Conservation (phyloP, 2,113 vertebrate species). For the Circaetus cinerascens region DNA sequence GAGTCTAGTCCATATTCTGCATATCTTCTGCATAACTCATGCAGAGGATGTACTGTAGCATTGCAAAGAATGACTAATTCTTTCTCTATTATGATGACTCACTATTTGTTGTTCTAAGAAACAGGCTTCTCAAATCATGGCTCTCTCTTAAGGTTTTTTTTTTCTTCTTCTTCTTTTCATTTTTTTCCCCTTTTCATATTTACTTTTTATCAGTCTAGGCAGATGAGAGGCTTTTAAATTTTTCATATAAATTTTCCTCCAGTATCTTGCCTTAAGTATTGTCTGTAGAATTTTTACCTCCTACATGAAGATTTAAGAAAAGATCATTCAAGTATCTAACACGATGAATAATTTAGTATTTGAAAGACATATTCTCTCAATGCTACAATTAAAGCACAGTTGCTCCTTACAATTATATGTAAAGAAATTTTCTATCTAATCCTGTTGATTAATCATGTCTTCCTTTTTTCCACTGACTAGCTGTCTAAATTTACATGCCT, state of each 20-base stretch:
- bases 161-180: neutral
- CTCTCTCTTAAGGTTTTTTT: neutral
- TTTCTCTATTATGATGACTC: slow-evolving; percentile 61
- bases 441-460: slow-evolving; percentile 23
- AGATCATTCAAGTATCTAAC: slow-evolving; percentile 37
- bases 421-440: slow-evolving; percentile 32
- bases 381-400: slow-evolving; percentile 44
- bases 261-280: neutral
- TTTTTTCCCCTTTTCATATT: neutral
- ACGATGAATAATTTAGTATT: slow-evolving; percentile 41
- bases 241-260: slow-evolving; percentile 5
- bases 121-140: slow-evolving; percentile 21
- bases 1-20: slow-evolving; percentile 10
- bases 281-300: slow-evolving; percentile 10
- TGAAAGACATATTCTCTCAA: slow-evolving; percentile 52
- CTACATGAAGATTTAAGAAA: slow-evolving; percentile 19
- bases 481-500: slow-evolving; percentile 15
- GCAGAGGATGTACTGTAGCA: neutral
- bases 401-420: slow-evolving; percentile 16
- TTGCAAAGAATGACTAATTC: slow-evolving; percentile 64
- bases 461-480: slow-evolving; percentile 4
- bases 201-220: slow-evolving; percentile 27
- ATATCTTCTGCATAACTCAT: slow-evolving; percentile 37
- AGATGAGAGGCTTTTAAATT: neutral
- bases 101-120: slow-evolving; percentile 63